phyloP scores from a whole-genome alignment of 1,140 invertebrate genomes.

The Adoxophyes honmai region DNA sequence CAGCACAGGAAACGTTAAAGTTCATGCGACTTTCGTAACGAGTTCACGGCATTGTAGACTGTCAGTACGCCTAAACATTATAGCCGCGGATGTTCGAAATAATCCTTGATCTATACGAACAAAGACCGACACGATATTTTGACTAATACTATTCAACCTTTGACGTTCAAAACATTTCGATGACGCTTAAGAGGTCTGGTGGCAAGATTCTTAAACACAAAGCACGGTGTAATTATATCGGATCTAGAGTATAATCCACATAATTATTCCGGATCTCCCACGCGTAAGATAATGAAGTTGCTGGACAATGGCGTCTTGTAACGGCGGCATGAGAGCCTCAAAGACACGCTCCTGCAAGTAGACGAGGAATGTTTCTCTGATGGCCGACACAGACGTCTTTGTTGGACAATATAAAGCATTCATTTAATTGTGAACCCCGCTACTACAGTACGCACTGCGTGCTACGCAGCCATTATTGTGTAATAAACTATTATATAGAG shows the following conservation, averaged over 20 bases:
- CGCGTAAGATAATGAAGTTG: slow-evolving; percentile 40
- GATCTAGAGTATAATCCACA: slow-evolving; percentile 13
- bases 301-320: slow-evolving; percentile 50
- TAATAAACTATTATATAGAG: background rate
- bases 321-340: slow-evolving; percentile 31
- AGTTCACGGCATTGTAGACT: slow-evolving; percentile 8
- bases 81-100: slow-evolving; percentile 2
- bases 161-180: background rate
- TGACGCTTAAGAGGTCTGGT: background rate
- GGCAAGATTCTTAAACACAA: background rate
- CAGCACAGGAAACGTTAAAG: slow-evolving; percentile 12
- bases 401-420: slow-evolving; percentile 1
- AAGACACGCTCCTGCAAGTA: background rate
- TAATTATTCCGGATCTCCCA: slow-evolving; percentile 39
- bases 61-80: background rate
- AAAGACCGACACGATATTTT: background rate
- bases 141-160: background rate
- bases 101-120: slow-evolving; percentile 14
- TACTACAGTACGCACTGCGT: slow-evolving; percentile 3
- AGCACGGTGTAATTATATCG: background rate
- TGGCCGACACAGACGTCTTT: background rate
- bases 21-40: slow-evolving; percentile 4
- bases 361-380: slow-evolving; percentile 10
- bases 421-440: slow-evolving; percentile 1
- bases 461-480: background rate